These are phyloP conservation scores for Megalopta genalis DNA, from an alignment of 1,140 invertebrate genomes.

Conservation along the genomic window DNA sequence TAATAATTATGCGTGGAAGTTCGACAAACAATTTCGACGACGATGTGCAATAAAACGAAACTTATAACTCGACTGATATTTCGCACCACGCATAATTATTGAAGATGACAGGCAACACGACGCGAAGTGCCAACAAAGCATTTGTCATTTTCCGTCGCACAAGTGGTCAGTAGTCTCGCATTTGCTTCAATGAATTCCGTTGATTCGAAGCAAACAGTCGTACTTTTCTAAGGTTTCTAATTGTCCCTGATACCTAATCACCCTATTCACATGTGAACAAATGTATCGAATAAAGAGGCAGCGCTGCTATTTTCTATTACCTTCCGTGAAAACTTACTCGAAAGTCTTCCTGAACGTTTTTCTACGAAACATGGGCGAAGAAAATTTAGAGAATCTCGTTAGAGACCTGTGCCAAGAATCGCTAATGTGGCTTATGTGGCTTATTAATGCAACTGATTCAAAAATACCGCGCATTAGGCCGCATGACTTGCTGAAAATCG, in stretches of 20 bases:
- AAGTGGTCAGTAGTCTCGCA: not conserved
- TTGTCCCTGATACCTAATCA: conserved; percentile 3
- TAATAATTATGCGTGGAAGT: too few relatives aligned
- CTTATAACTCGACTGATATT: not conserved
- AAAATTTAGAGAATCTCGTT: not conserved
- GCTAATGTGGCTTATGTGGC: not conserved
- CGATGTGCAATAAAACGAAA: too few relatives aligned
- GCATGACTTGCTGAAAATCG: not conserved
- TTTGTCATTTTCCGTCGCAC: not conserved
- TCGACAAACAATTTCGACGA: too few relatives aligned
- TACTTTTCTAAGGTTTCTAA: conserved; percentile 33
- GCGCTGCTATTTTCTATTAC: conserved; percentile 32
- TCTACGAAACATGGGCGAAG: not conserved
- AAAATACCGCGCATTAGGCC: not conserved
- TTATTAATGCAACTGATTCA: not conserved
- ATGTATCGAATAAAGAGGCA: conserved; percentile 43
- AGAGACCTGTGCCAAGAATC: conserved; percentile 3
- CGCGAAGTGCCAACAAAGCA: not conserved
- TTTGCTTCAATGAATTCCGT: not conserved
- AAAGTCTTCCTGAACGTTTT: not conserved
- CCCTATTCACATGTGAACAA: conserved; percentile 18
- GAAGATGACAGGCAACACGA: not conserved
- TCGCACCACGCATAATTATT: not conserved
- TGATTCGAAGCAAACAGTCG: not conserved
- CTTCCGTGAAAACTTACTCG: not conserved